phyloP scores from a whole-genome alignment of 1,140 invertebrate genomes.

The Diabrotica undecimpunctata region DNA sequence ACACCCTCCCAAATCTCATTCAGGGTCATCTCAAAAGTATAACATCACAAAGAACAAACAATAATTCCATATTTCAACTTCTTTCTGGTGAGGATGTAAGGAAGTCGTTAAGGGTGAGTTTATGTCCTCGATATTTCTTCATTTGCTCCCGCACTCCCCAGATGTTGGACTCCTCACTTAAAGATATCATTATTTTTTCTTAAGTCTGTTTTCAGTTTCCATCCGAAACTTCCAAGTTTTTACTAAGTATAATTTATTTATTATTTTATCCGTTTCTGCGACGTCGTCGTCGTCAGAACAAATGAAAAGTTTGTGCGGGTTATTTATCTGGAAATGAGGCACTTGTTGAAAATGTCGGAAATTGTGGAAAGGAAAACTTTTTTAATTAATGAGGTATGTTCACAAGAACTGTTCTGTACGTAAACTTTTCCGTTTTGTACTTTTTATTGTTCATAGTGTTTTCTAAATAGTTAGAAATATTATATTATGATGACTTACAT shows the following conservation, averaged over 20 bases:
- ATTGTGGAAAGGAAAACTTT: not conserved
- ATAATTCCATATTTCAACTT: constrained; percentile 33
- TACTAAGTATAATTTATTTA: constrained; percentile 20
- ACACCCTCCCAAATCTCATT: too few relatives aligned
- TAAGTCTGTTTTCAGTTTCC: constrained; percentile 21
- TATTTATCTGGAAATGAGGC: constrained; percentile 10
- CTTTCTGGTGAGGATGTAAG: constrained; percentile 23
- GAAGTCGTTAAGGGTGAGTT: constrained; percentile 36
- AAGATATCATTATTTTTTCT: constrained; percentile 21
- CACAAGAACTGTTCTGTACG: not conserved
- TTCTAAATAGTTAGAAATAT: too few relatives aligned
- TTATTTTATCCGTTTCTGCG: constrained; percentile 13
- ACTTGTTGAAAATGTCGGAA: constrained; percentile 8
- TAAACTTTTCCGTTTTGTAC: too few relatives aligned
- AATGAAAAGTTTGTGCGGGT: constrained; percentile 15
- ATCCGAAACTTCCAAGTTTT: constrained; percentile 16
- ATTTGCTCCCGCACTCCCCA: constrained; percentile 27
- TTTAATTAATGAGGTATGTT: not conserved
- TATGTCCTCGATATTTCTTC: constrained; percentile 40
- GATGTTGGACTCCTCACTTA: constrained; percentile 15
- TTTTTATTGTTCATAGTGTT: too few relatives aligned
- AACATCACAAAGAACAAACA: constrained; percentile 23
- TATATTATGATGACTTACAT: too few relatives aligned
- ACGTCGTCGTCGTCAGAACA: constrained; percentile 10
- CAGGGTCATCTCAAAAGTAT: constrained; percentile 12